Evolutionary conservation across 2,888 invertebrate species (phyloP), one percentile per base, ranked within the genome.

Genomic region (Calliphora vomitoria): DNA sequence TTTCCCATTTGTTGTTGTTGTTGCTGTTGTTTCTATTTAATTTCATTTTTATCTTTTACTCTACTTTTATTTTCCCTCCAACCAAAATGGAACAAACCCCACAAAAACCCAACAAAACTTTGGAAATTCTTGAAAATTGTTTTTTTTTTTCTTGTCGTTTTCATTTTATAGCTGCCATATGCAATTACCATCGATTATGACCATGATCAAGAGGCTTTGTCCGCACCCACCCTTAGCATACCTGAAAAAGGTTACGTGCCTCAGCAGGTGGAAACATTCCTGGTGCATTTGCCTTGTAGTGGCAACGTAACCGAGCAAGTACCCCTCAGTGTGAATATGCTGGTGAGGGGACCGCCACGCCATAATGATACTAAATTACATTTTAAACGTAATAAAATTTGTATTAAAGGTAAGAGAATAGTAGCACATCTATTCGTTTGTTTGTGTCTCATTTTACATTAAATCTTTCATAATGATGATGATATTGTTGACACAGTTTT

Each of bases 301-400:
- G 98, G 98, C 5, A 94, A 95, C 80, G 95, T 96, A 90, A 97
- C 96, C 90, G 97, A 97, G 15, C 97, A 98, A 94, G 97, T 98
- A 89, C 95, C 96, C 87, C 96, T 98, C 88, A 95, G 96, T 88
- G 95, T 98, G 92, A 96, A 97, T 92, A 95, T 98, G 90, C 96
- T 97, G 92, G 97, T 98, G 90, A 96, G 96, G 60, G 95, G 96
- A 0, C 95, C 96, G 13, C 95, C 96, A 86, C 95, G 95, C n/a
- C 95, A 96, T 93, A 96, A 96, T 92, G 96, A 96, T 91, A 96
- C 97, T 11, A 94, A 95, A 89, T 95, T 98, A 83, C 95, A 96
- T 90, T 97, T 98, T 94, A 96, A 96, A 91, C 95, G 98, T 89
- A 97, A 97, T 94, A 98, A 98, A 94, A 97, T 98, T 91, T 98